Conservation (phyloP, 2,888 invertebrate genomes). For the Phasia obesa region DNA sequence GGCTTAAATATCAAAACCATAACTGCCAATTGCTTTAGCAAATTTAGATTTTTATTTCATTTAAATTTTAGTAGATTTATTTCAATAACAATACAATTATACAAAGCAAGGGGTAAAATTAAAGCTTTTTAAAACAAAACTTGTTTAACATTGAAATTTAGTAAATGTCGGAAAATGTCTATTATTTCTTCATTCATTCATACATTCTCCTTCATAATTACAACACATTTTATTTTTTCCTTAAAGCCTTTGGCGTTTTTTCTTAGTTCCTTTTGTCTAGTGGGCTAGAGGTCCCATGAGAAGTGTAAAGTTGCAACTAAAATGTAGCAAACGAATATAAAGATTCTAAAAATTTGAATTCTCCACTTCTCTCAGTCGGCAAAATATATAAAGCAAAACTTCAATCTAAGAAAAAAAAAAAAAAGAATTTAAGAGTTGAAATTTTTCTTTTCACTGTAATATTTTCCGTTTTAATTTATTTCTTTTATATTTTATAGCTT, state of each 20-base stretch:
- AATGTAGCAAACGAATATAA: not conserved
- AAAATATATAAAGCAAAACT: not conserved
- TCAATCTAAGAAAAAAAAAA: not conserved
- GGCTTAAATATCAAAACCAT: constrained; percentile 60
- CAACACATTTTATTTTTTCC: too few species aligned
- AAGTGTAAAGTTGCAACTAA: not conserved
- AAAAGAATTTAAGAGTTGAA: not conserved
- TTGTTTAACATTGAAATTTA: too few species aligned
- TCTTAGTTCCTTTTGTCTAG: not conserved
- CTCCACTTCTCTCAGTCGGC: not conserved
- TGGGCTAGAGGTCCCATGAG: not conserved
- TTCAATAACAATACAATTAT: not conserved
- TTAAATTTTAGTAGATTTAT: not conserved
- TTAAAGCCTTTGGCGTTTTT: too few species aligned
- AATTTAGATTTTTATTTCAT: not conserved
- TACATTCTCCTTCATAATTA: too few species aligned
- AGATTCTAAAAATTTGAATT: not conserved
- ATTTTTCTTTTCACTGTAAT: constrained; percentile 13
- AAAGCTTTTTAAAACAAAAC: not conserved
- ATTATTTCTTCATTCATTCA: too few species aligned
- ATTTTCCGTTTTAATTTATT: constrained; percentile 5
- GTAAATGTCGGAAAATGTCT: too few species aligned
- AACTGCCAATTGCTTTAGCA: constrained; percentile 58
- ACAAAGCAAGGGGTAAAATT: not conserved
- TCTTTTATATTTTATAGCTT: constrained; percentile 32